phyloP scores from a whole-genome alignment of 2,113 vertebrate genomes.

The Empidonax traillii region DNA sequence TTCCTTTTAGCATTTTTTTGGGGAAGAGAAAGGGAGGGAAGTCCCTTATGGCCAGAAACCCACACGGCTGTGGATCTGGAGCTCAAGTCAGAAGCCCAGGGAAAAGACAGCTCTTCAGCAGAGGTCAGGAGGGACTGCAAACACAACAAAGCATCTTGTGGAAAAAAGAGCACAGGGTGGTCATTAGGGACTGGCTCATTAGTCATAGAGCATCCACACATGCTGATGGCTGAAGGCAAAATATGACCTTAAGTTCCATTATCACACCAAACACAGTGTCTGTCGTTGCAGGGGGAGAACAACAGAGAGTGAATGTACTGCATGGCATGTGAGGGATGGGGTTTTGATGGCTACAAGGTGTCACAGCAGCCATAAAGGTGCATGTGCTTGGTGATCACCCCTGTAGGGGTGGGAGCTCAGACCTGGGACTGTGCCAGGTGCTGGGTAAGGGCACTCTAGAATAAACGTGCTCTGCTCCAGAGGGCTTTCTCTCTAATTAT shows the following conservation, averaged over 20 bases:
- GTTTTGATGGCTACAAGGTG: not conserved
- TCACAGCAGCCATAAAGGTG: not conserved
- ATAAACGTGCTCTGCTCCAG: not conserved
- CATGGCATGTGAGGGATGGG: not conserved
- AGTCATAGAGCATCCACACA: conserved; percentile 40
- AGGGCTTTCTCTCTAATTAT: not conserved
- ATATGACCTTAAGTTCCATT: conserved; percentile 65
- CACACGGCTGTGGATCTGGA: not conserved
- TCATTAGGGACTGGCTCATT: conserved; percentile 51
- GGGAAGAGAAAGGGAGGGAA: not conserved
- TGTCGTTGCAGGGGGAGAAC: not conserved
- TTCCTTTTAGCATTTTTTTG: conserved; percentile 41
- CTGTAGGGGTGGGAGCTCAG: not conserved
- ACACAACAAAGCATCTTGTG: conserved; percentile 12
- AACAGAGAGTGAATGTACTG: not conserved
- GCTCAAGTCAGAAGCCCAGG: not conserved
- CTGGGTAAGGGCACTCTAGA: not conserved
- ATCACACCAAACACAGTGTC: conserved; percentile 40
- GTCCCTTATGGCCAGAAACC: not conserved
- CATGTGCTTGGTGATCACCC: not conserved
- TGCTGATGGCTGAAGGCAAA: conserved; percentile 65
- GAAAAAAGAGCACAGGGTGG: not conserved
- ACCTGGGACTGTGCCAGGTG: not conserved
- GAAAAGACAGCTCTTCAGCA: conserved; percentile 10
- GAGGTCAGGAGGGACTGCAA: conserved; percentile 39